Percentiles rank a stretch among this genome's conserved stretches.
phyloP scores from a whole-genome alignment of 2,888 invertebrate species.

The Hydraecia micacea region DNA sequence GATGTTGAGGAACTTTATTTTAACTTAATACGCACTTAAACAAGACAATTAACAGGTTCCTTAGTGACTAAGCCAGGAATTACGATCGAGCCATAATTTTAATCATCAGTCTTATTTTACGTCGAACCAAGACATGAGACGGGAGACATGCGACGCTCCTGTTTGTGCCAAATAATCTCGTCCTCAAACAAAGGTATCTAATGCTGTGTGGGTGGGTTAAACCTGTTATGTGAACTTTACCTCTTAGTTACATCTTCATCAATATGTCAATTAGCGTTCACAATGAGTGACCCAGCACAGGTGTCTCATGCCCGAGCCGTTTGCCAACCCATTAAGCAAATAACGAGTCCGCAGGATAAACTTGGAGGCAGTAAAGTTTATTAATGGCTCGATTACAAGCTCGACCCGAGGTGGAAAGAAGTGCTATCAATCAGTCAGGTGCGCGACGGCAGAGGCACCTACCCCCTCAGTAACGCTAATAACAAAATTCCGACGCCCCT shows the following conservation, averaged over 20 bases:
- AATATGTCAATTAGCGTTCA: slow-evolving; percentile 84
- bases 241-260: slow-evolving; percentile 75
- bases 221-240: slow-evolving; percentile 65
- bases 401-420: slow-evolving; percentile 90
- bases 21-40: slow-evolving; percentile 6
- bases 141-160: neutral
- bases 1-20: slow-evolving; percentile 31
- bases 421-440: slow-evolving; percentile 90
- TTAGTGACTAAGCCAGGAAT: neutral
- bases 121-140: slow-evolving; percentile 2
- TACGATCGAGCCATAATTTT: slow-evolving; percentile 20
- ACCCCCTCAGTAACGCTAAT: slow-evolving; percentile 89
- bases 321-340: slow-evolving; percentile 89
- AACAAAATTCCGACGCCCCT: slow-evolving; percentile 89
- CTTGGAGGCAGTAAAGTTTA: slow-evolving; percentile 90
- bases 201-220: slow-evolving; percentile 17
- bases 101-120: slow-evolving; percentile 23
- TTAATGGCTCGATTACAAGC: slow-evolving; percentile 91
- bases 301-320: slow-evolving; percentile 83
- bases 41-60: slow-evolving; percentile 13
- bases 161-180: slow-evolving; percentile 13
- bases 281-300: slow-evolving; percentile 81
- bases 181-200: slow-evolving; percentile 17
- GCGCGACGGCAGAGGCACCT: slow-evolving; percentile 86
- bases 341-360: slow-evolving; percentile 89